Evolutionary conservation across 1,140 invertebrate species (phyloP).

Genomic region (Diuraphis noxia): DNA sequence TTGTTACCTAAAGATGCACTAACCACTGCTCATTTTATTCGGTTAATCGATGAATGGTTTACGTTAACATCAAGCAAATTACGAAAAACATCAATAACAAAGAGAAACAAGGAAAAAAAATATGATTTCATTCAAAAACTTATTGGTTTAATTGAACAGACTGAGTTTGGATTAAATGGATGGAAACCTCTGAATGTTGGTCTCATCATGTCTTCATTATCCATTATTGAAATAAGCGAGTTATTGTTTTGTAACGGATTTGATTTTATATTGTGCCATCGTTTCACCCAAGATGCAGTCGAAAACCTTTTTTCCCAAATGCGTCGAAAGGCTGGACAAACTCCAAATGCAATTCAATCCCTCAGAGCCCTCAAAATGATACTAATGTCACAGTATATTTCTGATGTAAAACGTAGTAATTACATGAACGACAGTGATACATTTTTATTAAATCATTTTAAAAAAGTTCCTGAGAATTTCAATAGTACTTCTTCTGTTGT

Average conservation of each 20-base stretch:
- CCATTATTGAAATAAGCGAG: not conserved
- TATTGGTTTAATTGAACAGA: not conserved
- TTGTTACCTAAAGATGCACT: conserved; percentile 29
- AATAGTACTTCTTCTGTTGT: not conserved
- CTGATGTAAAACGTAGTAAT: not conserved
- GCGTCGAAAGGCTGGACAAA: not conserved
- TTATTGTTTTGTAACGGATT: not conserved
- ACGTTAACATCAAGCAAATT: not conserved
- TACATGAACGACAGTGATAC: not conserved
- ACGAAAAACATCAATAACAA: conserved; percentile 39
- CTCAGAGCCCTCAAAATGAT: not conserved
- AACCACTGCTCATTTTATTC: conserved; percentile 41
- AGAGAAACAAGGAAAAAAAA: conserved; percentile 35
- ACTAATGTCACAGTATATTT: not conserved
- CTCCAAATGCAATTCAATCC: conserved; percentile 9
- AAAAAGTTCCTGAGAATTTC: not conserved
- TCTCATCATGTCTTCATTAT: conserved; percentile 8
- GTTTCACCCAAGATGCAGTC: not conserved
- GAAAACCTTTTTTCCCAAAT: not conserved
- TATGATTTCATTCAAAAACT: not conserved
- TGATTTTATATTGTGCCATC: conserved; percentile 7
- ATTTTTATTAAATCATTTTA: conserved; percentile 4
- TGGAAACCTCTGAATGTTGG: not conserved
- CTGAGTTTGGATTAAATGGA: not conserved
- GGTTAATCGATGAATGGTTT: conserved; percentile 38